Conservation (phyloP, 2,888 invertebrate species). For the Drosophila tripunctata region DNA sequence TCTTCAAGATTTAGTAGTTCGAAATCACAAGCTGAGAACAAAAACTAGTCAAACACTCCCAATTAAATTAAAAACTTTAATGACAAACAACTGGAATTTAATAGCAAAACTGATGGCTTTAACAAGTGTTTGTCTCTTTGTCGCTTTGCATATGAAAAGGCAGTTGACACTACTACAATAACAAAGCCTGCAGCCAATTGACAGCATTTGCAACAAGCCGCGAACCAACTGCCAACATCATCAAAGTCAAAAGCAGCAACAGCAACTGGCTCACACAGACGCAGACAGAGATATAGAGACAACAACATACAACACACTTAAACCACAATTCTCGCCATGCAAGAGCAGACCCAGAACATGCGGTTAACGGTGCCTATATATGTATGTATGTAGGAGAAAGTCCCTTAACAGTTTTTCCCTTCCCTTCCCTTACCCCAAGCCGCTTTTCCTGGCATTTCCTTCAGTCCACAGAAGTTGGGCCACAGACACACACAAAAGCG, state of each 20-base stretch:
- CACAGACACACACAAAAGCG: slow-evolving; percentile 40
- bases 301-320: slow-evolving; percentile 31
- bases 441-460: not conserved
- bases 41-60: no score
- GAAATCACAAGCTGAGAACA: no score
- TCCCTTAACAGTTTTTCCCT: not conserved
- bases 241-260: slow-evolving; percentile 57
- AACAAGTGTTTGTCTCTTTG: slow-evolving; percentile 8
- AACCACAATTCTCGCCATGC: slow-evolving; percentile 60
- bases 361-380: slow-evolving; percentile 48
- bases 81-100: not conserved
- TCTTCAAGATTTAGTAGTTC: no score
- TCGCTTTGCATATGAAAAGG: not conserved
- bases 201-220: slow-evolving; percentile 24
- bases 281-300: slow-evolving; percentile 32
- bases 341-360: slow-evolving; percentile 49
- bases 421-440: not conserved
- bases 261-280: slow-evolving; percentile 25
- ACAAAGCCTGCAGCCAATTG: slow-evolving; percentile 37
- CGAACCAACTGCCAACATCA: slow-evolving; percentile 56
- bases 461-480: slow-evolving; percentile 6
- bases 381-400: slow-evolving; percentile 21
- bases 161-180: slow-evolving; percentile 35
- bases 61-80: not conserved
- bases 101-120: not conserved